Evolutionary conservation across 2,797 vertebrate genomes (phyloP), one percentile per base, ranked within the genome.

Genomic region (Sorex maritimensis): DNA sequence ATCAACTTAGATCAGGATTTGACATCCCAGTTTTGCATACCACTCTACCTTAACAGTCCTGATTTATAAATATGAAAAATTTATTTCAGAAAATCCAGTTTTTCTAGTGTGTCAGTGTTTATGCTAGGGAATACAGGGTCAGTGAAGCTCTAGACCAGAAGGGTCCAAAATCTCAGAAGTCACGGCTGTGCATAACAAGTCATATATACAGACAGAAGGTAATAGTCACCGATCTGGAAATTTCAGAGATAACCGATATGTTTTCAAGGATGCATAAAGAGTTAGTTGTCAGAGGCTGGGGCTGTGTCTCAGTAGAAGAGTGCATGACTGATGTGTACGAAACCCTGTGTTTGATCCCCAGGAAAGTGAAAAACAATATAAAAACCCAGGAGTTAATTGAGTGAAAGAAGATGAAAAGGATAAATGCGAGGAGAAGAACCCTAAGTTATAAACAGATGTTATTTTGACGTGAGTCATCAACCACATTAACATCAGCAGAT

Each of bases 11-110:
- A 61, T 92, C 30, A 78, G 28, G 38, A 80, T n/a, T 24, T 67
- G 75, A 41, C 12, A 4, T 86, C 38, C 13, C 38, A 81, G 28
- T 30, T 73, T 91, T 52, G 68, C 68, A 46, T 81, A 81, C 81
- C 13, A 24, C 28, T 63, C 80, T 68, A 58, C 74, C 69, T 75
- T 61, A 88, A 38, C 15, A 65, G 15, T 88, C 17, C 44, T 86
- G 81, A 81, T 69, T 79, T 88, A 52, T 83, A 49, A 89, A 63
- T 46, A 61, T 58, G 38, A 72, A 77, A 81, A 68, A 79, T 71
- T 71, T 58, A 17, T 0, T 30, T 6, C 78, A 87, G 15, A 23
- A 46, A 21, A 46, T 23, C 49, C 34, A 78, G 28, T 9, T 91
- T 92, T 86, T 69, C 26, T 44, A 41, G 69, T 28, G 49, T 74